A percentile compares a stretch with the other conserved stretches of the same genome.
phyloP scores from a whole-genome alignment of 2,113 vertebrate species.

The Solea senegalensis region DNA sequence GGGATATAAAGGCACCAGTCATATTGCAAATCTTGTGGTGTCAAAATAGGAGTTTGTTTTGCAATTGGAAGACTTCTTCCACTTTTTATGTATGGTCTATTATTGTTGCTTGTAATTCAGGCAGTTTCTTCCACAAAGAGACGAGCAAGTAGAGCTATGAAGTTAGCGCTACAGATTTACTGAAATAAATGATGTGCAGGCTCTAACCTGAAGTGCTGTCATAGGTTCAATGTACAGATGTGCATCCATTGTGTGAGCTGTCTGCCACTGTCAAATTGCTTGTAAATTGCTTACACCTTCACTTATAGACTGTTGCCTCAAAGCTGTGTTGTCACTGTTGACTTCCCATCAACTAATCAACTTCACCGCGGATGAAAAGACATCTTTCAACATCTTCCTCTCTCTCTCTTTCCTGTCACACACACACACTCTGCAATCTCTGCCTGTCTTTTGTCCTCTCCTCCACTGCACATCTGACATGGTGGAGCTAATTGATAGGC shows the following conservation, averaged over 20 bases:
- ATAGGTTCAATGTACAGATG: background rate
- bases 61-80: no score
- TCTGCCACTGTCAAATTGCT: background rate
- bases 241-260: background rate
- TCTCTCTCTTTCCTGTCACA: conserved; percentile 13
- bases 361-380: conserved; percentile 21
- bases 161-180: no score
- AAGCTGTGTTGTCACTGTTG: conserved; percentile 8
- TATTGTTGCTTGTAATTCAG: no score
- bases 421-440: conserved; percentile 4
- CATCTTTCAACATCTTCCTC: conserved; percentile 8
- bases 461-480: conserved; percentile 33
- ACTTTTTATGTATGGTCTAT: no score
- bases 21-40: no score
- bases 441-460: conserved; percentile 15
- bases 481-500: conserved; percentile 41
- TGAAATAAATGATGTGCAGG: no score
- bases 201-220: background rate
- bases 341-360: conserved; percentile 10
- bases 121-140: no score
- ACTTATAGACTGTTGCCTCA: conserved; percentile 10
- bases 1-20: no score
- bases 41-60: no score
- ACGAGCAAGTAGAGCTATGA: no score
- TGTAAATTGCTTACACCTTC: conserved; percentile 1